Base-by-base conservation (phyloP, 2,888 invertebrate genomes). In the Rhogogaster chlorosoma region DNA sequence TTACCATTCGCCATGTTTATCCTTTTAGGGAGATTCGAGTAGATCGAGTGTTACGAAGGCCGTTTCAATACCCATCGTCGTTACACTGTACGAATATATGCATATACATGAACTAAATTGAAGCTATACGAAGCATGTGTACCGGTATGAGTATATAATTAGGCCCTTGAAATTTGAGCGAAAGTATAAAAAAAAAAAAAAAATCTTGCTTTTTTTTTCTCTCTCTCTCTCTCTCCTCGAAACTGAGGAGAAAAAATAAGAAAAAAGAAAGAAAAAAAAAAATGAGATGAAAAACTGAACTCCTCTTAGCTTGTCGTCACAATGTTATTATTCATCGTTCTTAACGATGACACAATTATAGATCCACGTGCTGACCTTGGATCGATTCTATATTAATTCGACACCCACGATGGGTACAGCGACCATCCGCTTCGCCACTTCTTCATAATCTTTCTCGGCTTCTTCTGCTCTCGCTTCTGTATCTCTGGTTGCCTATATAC, bases 11-110 rank as follows among this genome's bases (percentile, higher is more conserved):
- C 36, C 42, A 77, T 53, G 77, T 80, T 83, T 70, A 67, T 83
- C 83, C 83, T 83, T 83, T 83, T 83, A 83, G 83, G 83, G 83
- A 83, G 67, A 67, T 45, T 45, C 26, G 42, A 45, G 32, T 70
- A 36, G 38, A 80, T 12, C 57, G 80, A 32, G 57, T 53, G 29
- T 53, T 77, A 29, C 18, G 80, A 80, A 80, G 80, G 80, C 61
- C 80, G 22, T 26, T n/a, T 57, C 80, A 45, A 61, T 61, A 80
- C 26, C 38, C 71, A n/a, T 42, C 42, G 26, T 22, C 38, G 38
- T 73, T 42, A 70, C 18, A 73, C 71, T 73, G 22, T 22, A n/a
- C 32, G 18, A 18, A 29, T 67, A 32, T 67, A 67, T 32, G 32
- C 15, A 22, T 15, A 6, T 67, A 61, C 1, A 26, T 26, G 18